Evolutionary conservation across 2,797 vertebrate genomes (phyloP), one percentile per base, ranked within the genome.

Genomic region (Sebastes wilsoni): DNA sequence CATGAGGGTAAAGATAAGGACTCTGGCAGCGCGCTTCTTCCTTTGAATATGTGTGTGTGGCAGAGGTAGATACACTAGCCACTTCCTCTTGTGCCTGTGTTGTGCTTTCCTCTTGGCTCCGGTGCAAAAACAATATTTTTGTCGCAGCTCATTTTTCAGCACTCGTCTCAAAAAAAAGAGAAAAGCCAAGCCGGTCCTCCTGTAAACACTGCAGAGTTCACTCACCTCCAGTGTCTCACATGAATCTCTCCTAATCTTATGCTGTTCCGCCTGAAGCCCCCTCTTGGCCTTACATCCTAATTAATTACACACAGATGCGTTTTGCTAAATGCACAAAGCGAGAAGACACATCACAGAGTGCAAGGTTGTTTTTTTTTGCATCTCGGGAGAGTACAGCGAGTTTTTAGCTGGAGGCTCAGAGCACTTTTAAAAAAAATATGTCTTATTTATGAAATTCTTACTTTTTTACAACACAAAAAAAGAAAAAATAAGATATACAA

Each of bases 61-160:
- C 73, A 79, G 80, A 75, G 72, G 80, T 73, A 82, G 79, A 91
- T 87, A 88, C 66, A 77, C 73, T 55, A 72, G 79, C 79, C 56
- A 32, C 77, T 91, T 94, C 88, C 89, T 89, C 72, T 7, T 76
- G 60, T 75, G 73, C 54, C 83, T 54, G 58, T 75, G 80, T 84
- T 79, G 64, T 68, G 38, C 66, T 86, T 88, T 82, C 79, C 86
- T 87, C 80, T 89, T 91, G 89, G 89, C 91, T 79, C 66, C 72
- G 7, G 52, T 52, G 71, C 82, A 82, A 85, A 87, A 83, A 86
- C 77, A 92, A 91, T 87, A 87, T 93, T 87, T 87, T 88, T 66
- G 46, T 74, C 10, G 28, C 83, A 64, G 72, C 67, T 64, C 74
- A 65, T 85, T 84, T 88, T 89, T 87, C 83, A 90, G 30, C 82